Evolutionary conservation across 1,140 invertebrate genomes (phyloP), one percentile per base, ranked within the genome.

Genomic region (Spodoptera frugiperda): DNA sequence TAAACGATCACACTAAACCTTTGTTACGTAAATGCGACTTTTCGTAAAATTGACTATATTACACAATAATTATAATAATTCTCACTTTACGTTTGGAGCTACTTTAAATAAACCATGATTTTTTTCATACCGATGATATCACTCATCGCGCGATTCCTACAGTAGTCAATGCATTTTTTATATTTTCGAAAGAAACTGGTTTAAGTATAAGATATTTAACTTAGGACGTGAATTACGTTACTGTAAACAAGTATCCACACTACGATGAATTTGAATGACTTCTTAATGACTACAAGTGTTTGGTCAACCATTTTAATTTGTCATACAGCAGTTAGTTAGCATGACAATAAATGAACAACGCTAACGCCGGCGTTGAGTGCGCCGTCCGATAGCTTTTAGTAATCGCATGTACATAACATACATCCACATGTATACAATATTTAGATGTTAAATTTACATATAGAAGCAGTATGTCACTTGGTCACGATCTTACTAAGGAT

Each of bases 401-500:
- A 25, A 46, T 46, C 51, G n/a, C 30, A 71, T 54, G 51, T 8
- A 57, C 46, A 55, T 30, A 61, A 61, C 71, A 49, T 55, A 59
- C 59, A 30, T 48, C 48, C 53, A 39, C 68, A 73, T 25, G 71
- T 74, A 78, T 77, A 76, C 57, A 63, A 71, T 70, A 78, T 75
- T 81, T 76, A 72, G 71, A 77, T 80, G 57, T 80, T 78, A 59
- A 78, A 76, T 74, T 77, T 39, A 75, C 74, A 75, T 53, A 59
- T 65, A 63, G 70, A 54, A 39, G 33, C 70, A 75, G 74, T 73
- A 77, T 49, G 49, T 49, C 61, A 70, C 79, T 77, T 72, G 68
- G 53, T 63, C 78, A 75, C 74, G 74, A 70, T 59, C 78, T 77
- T 73, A 79, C 70, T 67, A 67, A 25, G 15, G 30, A 65, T 19